phyloP scores from a whole-genome alignment of 92 coral and sea anemone genomes.

The Porites lobata region DNA sequence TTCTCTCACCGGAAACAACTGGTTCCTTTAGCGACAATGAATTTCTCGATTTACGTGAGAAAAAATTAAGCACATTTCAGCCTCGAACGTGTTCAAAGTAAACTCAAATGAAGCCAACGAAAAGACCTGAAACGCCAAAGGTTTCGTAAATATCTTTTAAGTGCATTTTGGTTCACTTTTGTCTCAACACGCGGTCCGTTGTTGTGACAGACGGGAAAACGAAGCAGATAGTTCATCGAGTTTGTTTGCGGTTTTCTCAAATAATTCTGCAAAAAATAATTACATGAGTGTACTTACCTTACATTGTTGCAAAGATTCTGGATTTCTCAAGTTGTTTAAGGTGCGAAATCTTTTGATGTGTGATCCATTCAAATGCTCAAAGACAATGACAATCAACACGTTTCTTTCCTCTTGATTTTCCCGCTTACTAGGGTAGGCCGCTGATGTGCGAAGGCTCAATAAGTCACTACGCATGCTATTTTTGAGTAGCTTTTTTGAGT shows the following conservation, averaged over 20 bases:
- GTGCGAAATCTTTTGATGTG: conserved; percentile 23
- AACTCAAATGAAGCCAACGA: neutral
- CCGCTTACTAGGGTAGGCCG: conserved; percentile 49
- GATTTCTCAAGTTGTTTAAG: conserved; percentile 12
- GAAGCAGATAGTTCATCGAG: neutral
- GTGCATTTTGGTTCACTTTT: conserved; percentile 24
- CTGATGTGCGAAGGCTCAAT: neutral
- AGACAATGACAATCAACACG: conserved; percentile 32
- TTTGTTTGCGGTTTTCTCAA: conserved; percentile 6
- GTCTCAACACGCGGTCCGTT: conserved; percentile 55
- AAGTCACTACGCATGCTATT: neutral
- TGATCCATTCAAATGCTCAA: conserved; percentile 39
- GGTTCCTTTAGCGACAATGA: conserved; percentile 19
- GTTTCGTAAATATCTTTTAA: neutral
- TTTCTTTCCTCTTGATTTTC: conserved; percentile 56
- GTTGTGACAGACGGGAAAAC: conserved; percentile 41
- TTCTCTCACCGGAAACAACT: conserved; percentile 42
- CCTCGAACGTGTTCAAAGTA: neutral
- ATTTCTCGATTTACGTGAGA: neutral
- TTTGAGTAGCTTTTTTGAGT: too few relatives aligned
- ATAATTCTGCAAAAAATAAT: neutral
- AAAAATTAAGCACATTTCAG: neutral
- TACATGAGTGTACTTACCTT: conserved; percentile 27
- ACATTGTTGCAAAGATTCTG: conserved; percentile 16
- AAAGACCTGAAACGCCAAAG: neutral